These are phyloP conservation scores for Argynnis bischoffii DNA, from an alignment of 2,888 invertebrate species.

Conservation along the genomic window DNA sequence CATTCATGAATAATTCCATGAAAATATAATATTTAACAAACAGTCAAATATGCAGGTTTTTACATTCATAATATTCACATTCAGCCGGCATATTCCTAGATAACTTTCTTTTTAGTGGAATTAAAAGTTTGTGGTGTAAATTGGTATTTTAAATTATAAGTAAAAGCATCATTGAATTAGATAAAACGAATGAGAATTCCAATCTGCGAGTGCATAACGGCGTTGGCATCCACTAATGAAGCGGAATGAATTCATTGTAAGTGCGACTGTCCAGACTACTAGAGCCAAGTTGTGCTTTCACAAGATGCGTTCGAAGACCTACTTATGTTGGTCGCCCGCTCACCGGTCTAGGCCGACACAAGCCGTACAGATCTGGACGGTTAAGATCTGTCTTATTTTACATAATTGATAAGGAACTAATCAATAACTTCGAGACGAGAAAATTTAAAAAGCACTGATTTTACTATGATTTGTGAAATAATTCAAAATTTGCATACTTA, in stretches of 20 bases:
- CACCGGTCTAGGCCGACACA: constrained; percentile 1
- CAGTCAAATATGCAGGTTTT: no score
- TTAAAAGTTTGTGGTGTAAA: background rate
- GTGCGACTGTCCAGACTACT: constrained; percentile 19
- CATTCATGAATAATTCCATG: no score
- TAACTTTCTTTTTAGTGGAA: background rate
- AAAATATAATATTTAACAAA: no score
- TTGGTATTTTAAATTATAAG: constrained; percentile 8
- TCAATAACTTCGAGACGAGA: no score
- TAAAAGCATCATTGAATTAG: constrained; percentile 34
- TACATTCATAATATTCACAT: no score
- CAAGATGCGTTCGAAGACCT: background rate
- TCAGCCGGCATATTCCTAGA: no score
- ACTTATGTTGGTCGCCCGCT: constrained; percentile 2
- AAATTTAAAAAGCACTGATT: no score
- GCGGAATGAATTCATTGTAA: constrained; percentile 43
- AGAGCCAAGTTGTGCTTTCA: background rate
- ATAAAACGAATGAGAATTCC: constrained; percentile 36
- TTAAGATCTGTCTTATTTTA: constrained; percentile 9
- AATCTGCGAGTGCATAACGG: constrained; percentile 40
- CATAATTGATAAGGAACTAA: constrained; percentile 3
- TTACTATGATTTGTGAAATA: no score
- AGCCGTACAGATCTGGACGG: constrained; percentile 19
- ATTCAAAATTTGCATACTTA: no score
- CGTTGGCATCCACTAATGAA: constrained; percentile 44